Evolutionary conservation across 2,797 vertebrate genomes (phyloP), one percentile per base, ranked within the genome.

Genomic region (Emys orbicularis): DNA sequence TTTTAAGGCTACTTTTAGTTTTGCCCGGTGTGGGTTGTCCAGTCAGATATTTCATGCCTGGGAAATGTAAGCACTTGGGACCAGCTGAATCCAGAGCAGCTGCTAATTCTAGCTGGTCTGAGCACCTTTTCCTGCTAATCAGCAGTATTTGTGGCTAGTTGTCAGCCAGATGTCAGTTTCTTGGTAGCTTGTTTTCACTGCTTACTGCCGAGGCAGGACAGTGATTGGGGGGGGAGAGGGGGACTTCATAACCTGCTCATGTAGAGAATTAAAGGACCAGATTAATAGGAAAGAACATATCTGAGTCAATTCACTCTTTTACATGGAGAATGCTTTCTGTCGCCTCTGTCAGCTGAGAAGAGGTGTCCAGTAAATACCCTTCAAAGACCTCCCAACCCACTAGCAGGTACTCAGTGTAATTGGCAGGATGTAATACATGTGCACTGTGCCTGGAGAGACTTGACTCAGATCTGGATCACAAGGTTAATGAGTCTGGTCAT

Each of bases 341-440:
- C 68, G 15, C 11, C 47, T 18, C 16, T 74, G 19, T 47, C 41
- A 68, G 34, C 50, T 29, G 74, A 29, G 11, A 76, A 72, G 83
- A 59, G 77, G 16, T 44, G 74, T 82, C 44, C 59, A 52, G 47
- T 81, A 79, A 72, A 59, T 47, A n/a, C 84, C 19, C 21, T 86
- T 81, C 52, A 44, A 5, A 84, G 49, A 53, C 79, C 19, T 56
- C 47, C 72, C 86, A 85, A 1, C 53, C 83, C 68, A 1, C 0
- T 0, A 13, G 18, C 53, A 44, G 44, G 59, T 76, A 5, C 41
- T 81, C 31, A 0, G 1, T 31, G 53, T 44, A 59, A 7, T 15
- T 29, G 0, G 0, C 6, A 90, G 34, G 6, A 80, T 87, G 49
- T 52, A 61, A 12, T 0, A 0, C 54, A 59, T 34, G 74, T 74